These are phyloP conservation scores for Poecile montanus DNA, from an alignment of 2,797 vertebrate species.

Conservation along the genomic window DNA sequence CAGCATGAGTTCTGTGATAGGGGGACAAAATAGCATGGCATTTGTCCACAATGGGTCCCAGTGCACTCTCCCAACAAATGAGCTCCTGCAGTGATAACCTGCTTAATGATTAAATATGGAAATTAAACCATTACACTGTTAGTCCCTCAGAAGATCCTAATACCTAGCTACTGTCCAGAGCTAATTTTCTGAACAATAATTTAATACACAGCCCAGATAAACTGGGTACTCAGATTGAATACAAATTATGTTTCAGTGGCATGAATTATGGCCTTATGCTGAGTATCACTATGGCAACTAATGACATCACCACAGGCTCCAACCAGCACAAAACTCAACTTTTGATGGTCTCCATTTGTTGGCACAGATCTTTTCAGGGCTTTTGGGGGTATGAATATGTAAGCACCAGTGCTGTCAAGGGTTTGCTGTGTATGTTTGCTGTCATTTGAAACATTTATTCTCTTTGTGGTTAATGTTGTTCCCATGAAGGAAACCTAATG, in stretches of 20 bases:
- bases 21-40: neutral
- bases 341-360: slow-evolving; percentile 59
- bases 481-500: slow-evolving; percentile 75
- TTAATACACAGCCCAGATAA: slow-evolving; percentile 62
- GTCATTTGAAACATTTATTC: slow-evolving; percentile 76
- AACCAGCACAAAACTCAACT: slow-evolving; percentile 68
- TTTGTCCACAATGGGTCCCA: neutral
- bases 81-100: slow-evolving; percentile 6
- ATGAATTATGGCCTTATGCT: slow-evolving; percentile 73
- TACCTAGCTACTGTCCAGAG: slow-evolving; percentile 43
- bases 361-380: slow-evolving; percentile 32
- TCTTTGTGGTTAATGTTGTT: slow-evolving; percentile 76
- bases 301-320: slow-evolving; percentile 74
- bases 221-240: slow-evolving; percentile 67
- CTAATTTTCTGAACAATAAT: slow-evolving; percentile 71
- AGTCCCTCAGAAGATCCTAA: slow-evolving; percentile 33
- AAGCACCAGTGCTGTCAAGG: slow-evolving; percentile 66
- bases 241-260: slow-evolving; percentile 68
- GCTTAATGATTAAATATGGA: slow-evolving; percentile 8
- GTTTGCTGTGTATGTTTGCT: slow-evolving; percentile 69
- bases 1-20: neutral
- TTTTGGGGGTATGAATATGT: slow-evolving; percentile 32
- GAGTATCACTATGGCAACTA: slow-evolving; percentile 79
- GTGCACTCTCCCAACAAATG: neutral
- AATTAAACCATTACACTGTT: neutral